Conservation (phyloP, 2,113 vertebrate genomes). For the Polyodon spathula region DNA sequence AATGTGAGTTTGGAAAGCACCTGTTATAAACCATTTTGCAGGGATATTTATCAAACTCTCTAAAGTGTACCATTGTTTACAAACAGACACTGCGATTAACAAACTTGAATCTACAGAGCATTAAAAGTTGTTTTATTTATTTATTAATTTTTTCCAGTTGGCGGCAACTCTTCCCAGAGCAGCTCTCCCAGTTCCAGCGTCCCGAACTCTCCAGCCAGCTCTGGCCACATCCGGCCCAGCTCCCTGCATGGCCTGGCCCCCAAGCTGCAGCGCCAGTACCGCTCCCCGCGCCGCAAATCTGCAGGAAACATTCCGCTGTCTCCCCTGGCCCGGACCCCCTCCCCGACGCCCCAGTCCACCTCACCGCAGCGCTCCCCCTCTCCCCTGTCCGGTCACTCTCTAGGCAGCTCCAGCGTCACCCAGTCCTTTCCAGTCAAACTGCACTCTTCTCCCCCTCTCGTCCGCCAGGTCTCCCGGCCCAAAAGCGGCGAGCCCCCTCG, state of each 20-base stretch:
- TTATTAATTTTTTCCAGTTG: conserved; percentile 50
- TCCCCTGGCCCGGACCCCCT: conserved; percentile 74
- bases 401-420: conserved; percentile 43
- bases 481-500: conserved; percentile 86
- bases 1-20: too few species aligned
- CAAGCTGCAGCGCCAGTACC: conserved; percentile 67
- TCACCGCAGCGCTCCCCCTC: conserved; percentile 74
- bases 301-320: conserved; percentile 70
- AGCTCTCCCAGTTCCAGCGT: conserved; percentile 82
- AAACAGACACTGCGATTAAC: too few species aligned
- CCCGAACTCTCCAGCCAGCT: conserved; percentile 71
- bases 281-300: conserved; percentile 41
- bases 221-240: conserved; percentile 67
- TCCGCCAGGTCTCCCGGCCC: conserved; percentile 81
- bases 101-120: too few species aligned
- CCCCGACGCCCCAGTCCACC: conserved; percentile 59
- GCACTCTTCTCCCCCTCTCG: conserved; percentile 82
- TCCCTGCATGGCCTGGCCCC: conserved; percentile 66
- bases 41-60: too few species aligned
- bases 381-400: conserved; percentile 57
- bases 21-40: too few species aligned
- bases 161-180: conserved; percentile 70
- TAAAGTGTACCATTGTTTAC: too few species aligned
- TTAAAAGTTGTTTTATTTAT: too few species aligned
- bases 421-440: conserved; percentile 82